Evolutionary conservation across 2,888 invertebrate species (phyloP), one percentile per base, ranked within the genome.

Genomic region (Macaria liturata): DNA sequence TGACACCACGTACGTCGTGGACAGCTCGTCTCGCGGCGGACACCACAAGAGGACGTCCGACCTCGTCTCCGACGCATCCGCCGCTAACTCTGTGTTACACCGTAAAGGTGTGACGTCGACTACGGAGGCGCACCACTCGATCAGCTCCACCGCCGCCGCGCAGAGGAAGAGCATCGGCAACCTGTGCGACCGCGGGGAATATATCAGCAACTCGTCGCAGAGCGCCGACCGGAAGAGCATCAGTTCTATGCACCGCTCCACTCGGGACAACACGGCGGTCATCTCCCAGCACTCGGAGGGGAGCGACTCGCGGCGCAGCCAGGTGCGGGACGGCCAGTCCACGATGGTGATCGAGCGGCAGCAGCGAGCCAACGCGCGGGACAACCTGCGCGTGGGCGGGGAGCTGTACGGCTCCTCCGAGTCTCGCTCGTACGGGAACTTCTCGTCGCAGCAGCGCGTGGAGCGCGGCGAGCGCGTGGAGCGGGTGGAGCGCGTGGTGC

Each of bases 131-230:
- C 88, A 95, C 4, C 96, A 96, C 74, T 94, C 95, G 0, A 95
- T 94, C 7, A 94, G 94, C 69, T 94, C 95, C 0, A 94, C 95
- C 0, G 96, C 96, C 20, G 95, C 96, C 32, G 95, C 96, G 64
- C 96, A 96, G 82, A 93, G 96, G 51, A 96, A 96, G 80, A 97
- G 96, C 59, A 95, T 97, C 60, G 94, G 94, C 32, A 97, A 97
- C 76, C 89, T 97, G 1, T 95, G 95, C 56, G 96, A 96, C 62
- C 95, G 94, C 68, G 95, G 95, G 7, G 94, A 95, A 70, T 95
- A 94, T 71, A 94, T 94, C 58, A 94, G 93, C 63, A 95, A 94
- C 66, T 93, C 94, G 1, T 92, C 94, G 0, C 94, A 94, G 59
- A 94, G 94, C 67, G 93, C 93, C 7, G 96, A 97, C 64, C 93